Evolutionary conservation across 2,797 vertebrate species (phyloP).

Genomic region (Micrastur ruficollis): DNA sequence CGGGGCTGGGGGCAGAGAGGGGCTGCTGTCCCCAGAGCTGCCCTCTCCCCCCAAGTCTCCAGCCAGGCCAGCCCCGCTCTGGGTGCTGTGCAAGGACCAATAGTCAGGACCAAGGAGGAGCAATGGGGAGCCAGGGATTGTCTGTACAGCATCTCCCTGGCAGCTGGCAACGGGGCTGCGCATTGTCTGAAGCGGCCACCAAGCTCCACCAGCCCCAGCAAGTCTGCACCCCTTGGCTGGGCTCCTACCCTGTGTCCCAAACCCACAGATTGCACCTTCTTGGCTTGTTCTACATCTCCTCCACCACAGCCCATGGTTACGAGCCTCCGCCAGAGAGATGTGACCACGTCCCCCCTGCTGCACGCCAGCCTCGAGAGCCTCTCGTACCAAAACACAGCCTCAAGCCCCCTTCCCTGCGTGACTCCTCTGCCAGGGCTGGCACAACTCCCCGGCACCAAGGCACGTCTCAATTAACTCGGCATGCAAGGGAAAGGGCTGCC

Average conservation of each 20-base stretch:
- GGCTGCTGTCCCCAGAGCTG: background rate
- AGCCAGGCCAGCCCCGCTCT: background rate
- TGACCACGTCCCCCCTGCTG: background rate
- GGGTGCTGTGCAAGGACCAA: background rate
- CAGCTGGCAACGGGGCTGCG: background rate
- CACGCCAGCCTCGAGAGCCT: background rate
- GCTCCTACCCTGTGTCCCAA: background rate
- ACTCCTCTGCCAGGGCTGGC: background rate
- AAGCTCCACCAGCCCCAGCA: background rate
- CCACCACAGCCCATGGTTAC: background rate
- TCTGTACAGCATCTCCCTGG: background rate
- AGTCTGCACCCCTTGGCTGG: background rate
- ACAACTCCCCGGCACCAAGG: background rate
- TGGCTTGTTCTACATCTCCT: background rate
- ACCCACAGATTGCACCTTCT: background rate
- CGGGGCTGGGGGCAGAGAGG: background rate
- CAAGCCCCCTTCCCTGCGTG: background rate
- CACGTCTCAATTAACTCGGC: background rate
- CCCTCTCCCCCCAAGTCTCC: background rate
- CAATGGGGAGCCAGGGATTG: background rate
- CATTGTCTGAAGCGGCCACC: background rate
- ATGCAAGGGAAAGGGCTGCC: background rate
- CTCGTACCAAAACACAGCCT: background rate
- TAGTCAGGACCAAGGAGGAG: background rate
- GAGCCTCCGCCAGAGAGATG: background rate